Base-by-base conservation (phyloP, 2,113 vertebrate species). In the Neolamprologus cancellatus region DNA sequence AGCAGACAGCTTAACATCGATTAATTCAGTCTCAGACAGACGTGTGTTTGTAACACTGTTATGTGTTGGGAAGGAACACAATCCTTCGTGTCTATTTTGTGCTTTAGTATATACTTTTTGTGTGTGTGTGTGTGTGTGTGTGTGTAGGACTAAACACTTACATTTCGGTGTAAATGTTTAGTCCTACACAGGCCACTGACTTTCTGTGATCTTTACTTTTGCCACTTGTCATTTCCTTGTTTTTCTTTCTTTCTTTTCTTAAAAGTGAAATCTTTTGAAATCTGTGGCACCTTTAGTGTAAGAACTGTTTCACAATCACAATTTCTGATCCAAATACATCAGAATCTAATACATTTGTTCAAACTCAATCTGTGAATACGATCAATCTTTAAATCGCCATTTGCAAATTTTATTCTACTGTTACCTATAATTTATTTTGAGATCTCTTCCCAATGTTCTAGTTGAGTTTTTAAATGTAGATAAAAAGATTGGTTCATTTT, bases 41-140 rank as follows among this genome's bases (percentile, higher is more conserved):
- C 1, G 3, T 64, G 30, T 64, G 10, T 74, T 44, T 46, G 14
- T 46, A 1, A 74, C 14, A 46, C 14, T 17, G 39, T 74, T 25
- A 2, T 17, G 36, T 25, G 66, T 25, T 71, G 20, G 20, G 8
- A 71, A 44, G 8, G 14, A 25, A 71, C 66, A 71, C 2, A 0
- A 71, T 46, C 0, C 8, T 71, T 44, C 0, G 8, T 17, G 20
- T 9, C 20, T 71, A 59, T 23, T 44, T 46, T 12, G 1, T 48
- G 39, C 23, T 7, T 48, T 4, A 74, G 7, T 2, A 74, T 74
- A 28, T 46, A 20, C 20, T 20, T 20, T 20, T 20, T 20, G 20
- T 20, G 20, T 20, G 20, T 20, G 20, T 20, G 20, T 20, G 20
- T 20, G 20, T 20, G 20, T 20, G 20, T 20, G 20, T 20, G 20